phyloP scores from a whole-genome alignment of 2,797 vertebrate genomes.

The Parauchenoglanis punctatus region DNA sequence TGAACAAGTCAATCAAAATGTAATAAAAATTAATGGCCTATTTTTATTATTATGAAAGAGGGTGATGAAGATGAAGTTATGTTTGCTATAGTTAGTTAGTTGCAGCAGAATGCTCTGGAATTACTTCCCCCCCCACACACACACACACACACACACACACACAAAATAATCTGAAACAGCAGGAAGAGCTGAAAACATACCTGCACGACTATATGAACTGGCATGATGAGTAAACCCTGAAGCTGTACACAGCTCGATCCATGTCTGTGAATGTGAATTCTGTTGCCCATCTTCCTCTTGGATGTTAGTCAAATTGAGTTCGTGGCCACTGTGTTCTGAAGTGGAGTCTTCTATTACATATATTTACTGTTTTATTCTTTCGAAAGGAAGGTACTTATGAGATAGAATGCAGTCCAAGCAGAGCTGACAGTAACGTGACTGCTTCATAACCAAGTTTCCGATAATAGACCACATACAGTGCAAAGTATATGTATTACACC shows the following conservation, averaged over 20 bases:
- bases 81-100: neutral
- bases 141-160: neutral
- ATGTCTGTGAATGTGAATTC: neutral
- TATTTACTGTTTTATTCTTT: neutral
- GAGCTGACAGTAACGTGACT: neutral
- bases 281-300: neutral
- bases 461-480: neutral
- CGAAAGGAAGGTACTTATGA: neutral
- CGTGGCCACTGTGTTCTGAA: neutral
- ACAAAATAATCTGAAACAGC: neutral
- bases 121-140: no score
- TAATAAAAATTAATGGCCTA: neutral
- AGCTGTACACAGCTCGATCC: neutral
- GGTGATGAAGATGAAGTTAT: neutral
- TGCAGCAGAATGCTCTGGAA: no score
- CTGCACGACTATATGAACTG: neutral
- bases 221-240: neutral
- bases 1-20: neutral
- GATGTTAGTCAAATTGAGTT: constrained; percentile 1
- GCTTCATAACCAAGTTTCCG: neutral
- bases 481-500: neutral
- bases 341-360: neutral
- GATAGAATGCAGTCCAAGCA: neutral
- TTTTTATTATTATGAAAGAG: neutral
- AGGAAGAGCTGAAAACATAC: neutral